A percentile compares a stretch with the other conserved stretches of the same genome.
These are phyloP conservation scores for Pituophis catenifer DNA, from an alignment of 2,113 vertebrate species.

Conservation along the genomic window DNA sequence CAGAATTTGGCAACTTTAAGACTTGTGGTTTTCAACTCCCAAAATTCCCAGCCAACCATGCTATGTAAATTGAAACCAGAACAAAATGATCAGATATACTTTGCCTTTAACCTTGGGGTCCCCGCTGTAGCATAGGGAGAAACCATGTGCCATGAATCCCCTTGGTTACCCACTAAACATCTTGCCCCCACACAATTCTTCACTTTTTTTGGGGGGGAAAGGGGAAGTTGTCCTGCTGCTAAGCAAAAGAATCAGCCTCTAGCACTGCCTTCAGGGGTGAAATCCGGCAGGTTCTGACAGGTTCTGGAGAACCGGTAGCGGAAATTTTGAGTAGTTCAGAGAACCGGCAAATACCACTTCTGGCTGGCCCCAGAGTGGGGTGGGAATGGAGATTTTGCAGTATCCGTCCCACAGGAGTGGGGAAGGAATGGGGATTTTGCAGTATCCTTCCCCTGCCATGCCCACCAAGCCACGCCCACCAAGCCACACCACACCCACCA, in stretches of 20 bases:
- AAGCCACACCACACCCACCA: no score
- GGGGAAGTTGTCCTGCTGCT: not conserved
- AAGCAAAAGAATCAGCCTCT: not conserved
- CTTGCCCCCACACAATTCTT: not conserved
- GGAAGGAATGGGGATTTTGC: no score
- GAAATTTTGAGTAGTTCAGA: no score
- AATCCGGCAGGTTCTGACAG: no score
- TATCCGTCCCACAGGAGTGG: no score
- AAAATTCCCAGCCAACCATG: no score
- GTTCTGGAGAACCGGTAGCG: no score
- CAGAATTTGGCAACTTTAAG: not conserved
- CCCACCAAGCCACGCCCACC: no score
- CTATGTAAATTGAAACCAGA: not conserved
- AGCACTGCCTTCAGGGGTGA: not conserved
- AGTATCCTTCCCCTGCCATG: no score
- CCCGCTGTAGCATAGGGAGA: not conserved
- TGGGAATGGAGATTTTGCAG: no score
- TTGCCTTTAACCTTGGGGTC: not conserved
- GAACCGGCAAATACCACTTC: no score
- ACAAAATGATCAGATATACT: not conserved
- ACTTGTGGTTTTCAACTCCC: not conserved
- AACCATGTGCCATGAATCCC: not conserved
- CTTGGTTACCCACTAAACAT: not conserved
- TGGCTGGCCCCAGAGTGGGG: no score
- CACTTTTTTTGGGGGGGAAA: not conserved